Base-by-base conservation (phyloP, 1,140 invertebrate genomes). In the Heliconius eleuchia region DNA sequence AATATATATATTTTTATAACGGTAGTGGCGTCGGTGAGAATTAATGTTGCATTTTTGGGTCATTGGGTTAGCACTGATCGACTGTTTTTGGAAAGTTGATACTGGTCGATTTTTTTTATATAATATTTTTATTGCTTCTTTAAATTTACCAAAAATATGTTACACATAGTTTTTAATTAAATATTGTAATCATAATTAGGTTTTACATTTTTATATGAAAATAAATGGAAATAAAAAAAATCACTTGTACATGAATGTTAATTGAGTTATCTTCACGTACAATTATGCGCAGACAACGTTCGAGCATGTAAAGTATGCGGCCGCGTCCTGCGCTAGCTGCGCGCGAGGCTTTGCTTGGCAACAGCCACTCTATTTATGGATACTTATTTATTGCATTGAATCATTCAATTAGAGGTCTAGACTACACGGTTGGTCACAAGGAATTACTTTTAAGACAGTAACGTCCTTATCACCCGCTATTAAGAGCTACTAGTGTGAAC, bases 321-420 rank as follows among this genome's bases (percentile, higher is more conserved):
- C 75, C 27, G 75, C 66, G 66, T 71, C 16, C 60, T 71, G 73
- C 60, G 37, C 42, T 52, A 34, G 42, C 19, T 55, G 66, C 55
- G 19, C 34, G 73, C 34, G 79, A 76, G 39, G 27, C 52, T 73
- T 46, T 73, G 82, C 85, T 80, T 91, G 80, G 90, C 84, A 90
- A 89, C 88, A 89, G 79, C 77, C 52, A 8, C 37, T 79, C 84
- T 90, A 89, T 90, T 89, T 86, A 85, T 85, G 85, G 80, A 72
- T 55, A 34, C 37, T 55, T 91, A 91, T 90, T 90, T 89, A 89
- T 90, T 88, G 85, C 81, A 74, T 80, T 83, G 83, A 86, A 87
- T 86, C 84, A 85, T 85, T 89, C 87, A 91, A 90, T 91, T 91
- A 90, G 80, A 83, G 79, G 88, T 83, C 81, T 86, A 88, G 85